These are phyloP conservation scores for Myotis planiceps DNA, from an alignment of 2,797 vertebrate species.

Conservation along the genomic window DNA sequence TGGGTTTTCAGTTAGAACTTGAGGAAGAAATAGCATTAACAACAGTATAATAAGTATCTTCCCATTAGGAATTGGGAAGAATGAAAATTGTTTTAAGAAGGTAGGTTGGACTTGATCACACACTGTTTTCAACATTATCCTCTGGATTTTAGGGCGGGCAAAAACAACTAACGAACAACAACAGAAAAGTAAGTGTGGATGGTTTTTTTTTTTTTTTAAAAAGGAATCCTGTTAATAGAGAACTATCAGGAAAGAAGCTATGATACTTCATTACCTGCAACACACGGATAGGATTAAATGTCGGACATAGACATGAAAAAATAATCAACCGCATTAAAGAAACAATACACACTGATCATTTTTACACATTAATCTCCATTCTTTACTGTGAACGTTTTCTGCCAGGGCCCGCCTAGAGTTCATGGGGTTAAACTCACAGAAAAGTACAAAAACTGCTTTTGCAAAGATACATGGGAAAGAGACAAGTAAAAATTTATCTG, in stretches of 20 bases:
- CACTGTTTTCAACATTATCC: neutral
- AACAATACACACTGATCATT: neutral
- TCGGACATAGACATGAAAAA: neutral
- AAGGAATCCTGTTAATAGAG: neutral
- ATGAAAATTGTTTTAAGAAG: neutral
- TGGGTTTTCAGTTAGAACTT: neutral
- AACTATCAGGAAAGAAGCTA: neutral
- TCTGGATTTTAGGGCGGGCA: neutral
- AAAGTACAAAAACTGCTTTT: neutral
- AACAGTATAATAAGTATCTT: neutral
- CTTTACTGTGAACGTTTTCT: neutral
- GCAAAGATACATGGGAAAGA: neutral
- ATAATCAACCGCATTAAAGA: neutral
- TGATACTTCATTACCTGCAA: neutral
- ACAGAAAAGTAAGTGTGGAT: neutral
- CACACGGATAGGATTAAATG: neutral
- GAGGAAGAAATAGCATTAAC: neutral
- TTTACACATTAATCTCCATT: neutral
- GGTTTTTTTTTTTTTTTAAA: neutral
- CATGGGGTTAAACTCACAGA: neutral
- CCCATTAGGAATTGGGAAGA: neutral
- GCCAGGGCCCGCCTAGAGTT: neutral
- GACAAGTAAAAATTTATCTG: neutral
- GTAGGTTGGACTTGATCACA: neutral
- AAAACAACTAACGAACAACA: neutral